A percentile compares a stretch with the other conserved stretches of the same genome.
Evolutionary conservation across 2,797 vertebrate species (phyloP).

Genomic region (Tolypeutes matacus): DNA sequence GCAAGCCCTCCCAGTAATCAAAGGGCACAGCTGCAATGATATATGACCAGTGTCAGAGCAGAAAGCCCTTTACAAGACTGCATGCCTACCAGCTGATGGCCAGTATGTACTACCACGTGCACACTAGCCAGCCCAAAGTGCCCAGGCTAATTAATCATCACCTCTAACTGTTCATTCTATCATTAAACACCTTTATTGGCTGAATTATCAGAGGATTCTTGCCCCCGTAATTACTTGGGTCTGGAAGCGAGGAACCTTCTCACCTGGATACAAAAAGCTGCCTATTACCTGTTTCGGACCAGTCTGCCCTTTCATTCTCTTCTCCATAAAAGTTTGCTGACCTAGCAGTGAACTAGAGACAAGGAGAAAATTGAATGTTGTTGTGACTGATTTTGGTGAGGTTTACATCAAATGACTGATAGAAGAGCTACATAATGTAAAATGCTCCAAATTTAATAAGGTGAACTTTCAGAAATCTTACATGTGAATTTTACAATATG

Average conservation of each 20-base stretch:
- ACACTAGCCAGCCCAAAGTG: conserved; percentile 90
- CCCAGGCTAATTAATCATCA: conserved; percentile 93
- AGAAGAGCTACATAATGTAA: conserved; percentile 86
- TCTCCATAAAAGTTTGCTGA: conserved; percentile 88
- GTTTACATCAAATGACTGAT: conserved; percentile 88
- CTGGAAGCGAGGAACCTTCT: conserved; percentile 89
- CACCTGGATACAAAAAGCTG: conserved; percentile 91
- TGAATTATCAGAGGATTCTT: conserved; percentile 92
- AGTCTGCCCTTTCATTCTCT: conserved; percentile 87
- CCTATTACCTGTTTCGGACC: conserved; percentile 89
- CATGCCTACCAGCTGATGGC: conserved; percentile 94
- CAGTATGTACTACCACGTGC: conserved; percentile 91
- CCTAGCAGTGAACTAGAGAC: conserved; percentile 90
- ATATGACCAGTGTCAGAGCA: conserved; percentile 98
- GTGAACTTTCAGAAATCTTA: conserved; percentile 84
- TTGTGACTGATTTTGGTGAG: conserved; percentile 88
- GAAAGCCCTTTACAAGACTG: conserved; percentile 93
- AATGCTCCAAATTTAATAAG: conserved; percentile 86
- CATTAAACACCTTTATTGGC: conserved; percentile 93
- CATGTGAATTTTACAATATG: conserved; percentile 78
- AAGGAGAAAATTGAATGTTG: conserved; percentile 90
- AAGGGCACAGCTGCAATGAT: conserved; percentile 97
- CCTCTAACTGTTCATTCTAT: conserved; percentile 91
- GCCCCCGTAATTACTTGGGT: conserved; percentile 91
- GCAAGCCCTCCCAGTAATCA: conserved; percentile 99